Conservation (phyloP, 2,888 invertebrate genomes). For the Lycocerus yunnanus region DNA sequence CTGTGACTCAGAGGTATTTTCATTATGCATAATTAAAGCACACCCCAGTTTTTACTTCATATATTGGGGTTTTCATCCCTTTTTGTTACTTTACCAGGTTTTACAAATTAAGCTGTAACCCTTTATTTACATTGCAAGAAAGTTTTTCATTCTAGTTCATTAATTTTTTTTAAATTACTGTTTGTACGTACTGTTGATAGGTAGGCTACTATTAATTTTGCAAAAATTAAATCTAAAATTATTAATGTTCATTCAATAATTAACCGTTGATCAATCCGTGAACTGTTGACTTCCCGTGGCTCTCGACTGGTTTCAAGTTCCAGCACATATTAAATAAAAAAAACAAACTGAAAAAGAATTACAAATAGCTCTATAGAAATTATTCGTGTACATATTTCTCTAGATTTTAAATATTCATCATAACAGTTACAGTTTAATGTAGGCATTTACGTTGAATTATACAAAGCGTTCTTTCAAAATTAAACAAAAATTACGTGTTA, state of each 20-base stretch:
- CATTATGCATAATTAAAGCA: constrained; percentile 24
- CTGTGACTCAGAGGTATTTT: constrained; percentile 30
- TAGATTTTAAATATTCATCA: background rate
- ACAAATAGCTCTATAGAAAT: background rate
- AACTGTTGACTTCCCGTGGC: background rate
- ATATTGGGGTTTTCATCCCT: constrained; percentile 7
- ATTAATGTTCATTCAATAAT: background rate
- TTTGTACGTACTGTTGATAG: background rate
- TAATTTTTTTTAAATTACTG: background rate
- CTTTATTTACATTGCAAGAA: background rate
- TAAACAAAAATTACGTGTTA: background rate
- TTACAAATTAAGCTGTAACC: background rate
- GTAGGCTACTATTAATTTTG: background rate
- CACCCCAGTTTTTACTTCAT: constrained; percentile 20
- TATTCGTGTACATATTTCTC: background rate
- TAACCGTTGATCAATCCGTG: constrained; percentile 5
- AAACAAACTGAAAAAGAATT: background rate
- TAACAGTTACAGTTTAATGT: background rate
- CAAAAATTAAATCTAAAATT: background rate
- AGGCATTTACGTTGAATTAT: background rate
- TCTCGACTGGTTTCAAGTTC: constrained; percentile 1
- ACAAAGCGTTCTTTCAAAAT: background rate
- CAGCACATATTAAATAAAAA: background rate
- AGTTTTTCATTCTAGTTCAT: background rate
- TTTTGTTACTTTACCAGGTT: background rate